Base-by-base conservation (phyloP, 2,888 invertebrate species). In the Pandemis corylana region DNA sequence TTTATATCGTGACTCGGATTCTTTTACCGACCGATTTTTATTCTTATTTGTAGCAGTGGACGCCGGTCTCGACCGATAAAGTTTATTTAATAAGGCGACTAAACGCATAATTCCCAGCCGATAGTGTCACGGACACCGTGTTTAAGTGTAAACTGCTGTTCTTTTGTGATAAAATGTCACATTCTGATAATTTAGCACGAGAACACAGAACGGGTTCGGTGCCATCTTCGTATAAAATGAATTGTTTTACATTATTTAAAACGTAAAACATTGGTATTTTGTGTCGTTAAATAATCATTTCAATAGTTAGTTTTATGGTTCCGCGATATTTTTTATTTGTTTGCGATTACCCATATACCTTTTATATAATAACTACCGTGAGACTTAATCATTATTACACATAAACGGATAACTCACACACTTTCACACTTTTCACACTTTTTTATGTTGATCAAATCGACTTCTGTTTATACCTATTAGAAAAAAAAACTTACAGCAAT, bases 91-190 rank as follows among this genome's bases (percentile, higher is more conserved):
- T 91, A 91, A 90, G 88, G 89, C 86, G 82, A 87, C 87, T 89
- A 87, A 90, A 91, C 88, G 89, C 90, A 91, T 90, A 91, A 91
- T 85, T 90, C 84, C 80, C 77, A 76, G 70, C 80, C 81, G 89
- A 89, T 90, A 90, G 84, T 86, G 87, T 88, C 87, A 81, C 80
- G 81, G 89, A 91, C 90, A 90, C 92, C 91, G 62, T 91, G 90
- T 93, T 92, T 92, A 93, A 93, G 93, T 93, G 94, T 93, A 93
- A 91, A 93, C 90, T 92, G 92, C 86, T 93, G 94, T 93, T 92
- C 89, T 88, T 87, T 87, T 84, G 85, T 83, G 92, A 93, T 93
- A 93, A 93, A 87, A 87, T 83, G 88, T 90, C 90, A 90, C 92
- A 93, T 93, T 91, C 90, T 79, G 90, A 94, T 94, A 91, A 93